Base-by-base conservation (phyloP, 2,797 vertebrate species). In the Coregonus ussuriensis region DNA sequence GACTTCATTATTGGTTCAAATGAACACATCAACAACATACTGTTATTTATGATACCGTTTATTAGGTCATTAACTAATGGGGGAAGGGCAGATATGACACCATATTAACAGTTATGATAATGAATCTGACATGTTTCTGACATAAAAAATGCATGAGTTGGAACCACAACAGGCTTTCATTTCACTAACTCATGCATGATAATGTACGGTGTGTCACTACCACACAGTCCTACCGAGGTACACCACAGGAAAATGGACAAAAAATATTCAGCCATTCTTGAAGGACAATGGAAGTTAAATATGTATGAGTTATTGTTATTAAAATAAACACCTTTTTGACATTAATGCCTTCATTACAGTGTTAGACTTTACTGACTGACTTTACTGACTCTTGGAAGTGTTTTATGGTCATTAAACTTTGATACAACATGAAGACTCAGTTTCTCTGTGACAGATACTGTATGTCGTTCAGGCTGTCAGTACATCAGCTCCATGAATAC, bases 401-500 rank as follows among this genome's bases (percentile, higher is more conserved):
- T 68, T 16, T 87, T 80, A 85, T 88, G 83, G 84, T 78, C 71
- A 81, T 85, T 77, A 74, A 74, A 78, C 82, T 79, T 77, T 80
- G 77, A 85, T 77, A 83, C 81, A 81, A 78, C 74, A 79, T 80
- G 84, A 82, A 84, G 81, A 78, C 72, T 77, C 78, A 75, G 78
- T 62, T 25, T 31, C 65, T 69, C 91, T 89, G 63, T 84, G 90
- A 91, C 86, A 84, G 88, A 88, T 69, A 56, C 62, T 69, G 72
- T 88, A 91, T 91, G 86, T 93, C 89, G 86, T 89, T 83, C 86
- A 91, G 90, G 82, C 91, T 93, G 90, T 91, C 76, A 77, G 89
- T 89, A 88, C 88, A 86, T 87, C 84, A 89, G 7, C 37, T 9
- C 37, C 37, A 47, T 91, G 89, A 93, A 93, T 92, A 84, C 86